Conservation (phyloP, 2,113 vertebrate species). For the Hoplias malabaricus region DNA sequence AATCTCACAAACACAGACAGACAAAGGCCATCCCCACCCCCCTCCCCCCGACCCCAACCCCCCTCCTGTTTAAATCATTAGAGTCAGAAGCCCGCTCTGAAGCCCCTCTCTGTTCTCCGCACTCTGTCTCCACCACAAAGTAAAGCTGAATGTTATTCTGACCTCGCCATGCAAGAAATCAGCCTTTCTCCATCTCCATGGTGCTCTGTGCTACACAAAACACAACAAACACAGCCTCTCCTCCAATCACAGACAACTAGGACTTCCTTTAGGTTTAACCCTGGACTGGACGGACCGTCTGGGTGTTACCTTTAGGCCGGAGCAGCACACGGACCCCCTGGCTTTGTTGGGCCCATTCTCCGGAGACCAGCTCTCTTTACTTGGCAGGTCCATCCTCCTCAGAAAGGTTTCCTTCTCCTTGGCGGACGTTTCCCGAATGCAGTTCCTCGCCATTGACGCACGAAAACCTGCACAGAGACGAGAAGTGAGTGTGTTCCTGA, state of each 20-base stretch:
- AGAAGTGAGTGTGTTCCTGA: neutral
- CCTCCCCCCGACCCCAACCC: too few relatives aligned
- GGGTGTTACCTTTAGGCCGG: slow-evolving; percentile 69
- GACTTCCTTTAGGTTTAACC: neutral
- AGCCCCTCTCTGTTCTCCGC: slow-evolving; percentile 41
- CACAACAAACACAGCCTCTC: neutral
- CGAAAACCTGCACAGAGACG: slow-evolving; percentile 53
- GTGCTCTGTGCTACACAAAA: neutral
- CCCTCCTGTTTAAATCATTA: slow-evolving; percentile 30
- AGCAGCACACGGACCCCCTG: slow-evolving; percentile 55
- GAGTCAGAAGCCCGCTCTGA: slow-evolving; percentile 18
- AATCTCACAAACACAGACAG: neutral
- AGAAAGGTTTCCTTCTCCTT: slow-evolving; percentile 36
- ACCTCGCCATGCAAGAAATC: slow-evolving; percentile 7
- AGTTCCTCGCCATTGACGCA: slow-evolving; percentile 50
- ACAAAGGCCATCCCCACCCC: too few relatives aligned
- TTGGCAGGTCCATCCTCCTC: slow-evolving; percentile 58
- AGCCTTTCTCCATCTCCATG: neutral
- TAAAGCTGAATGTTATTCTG: slow-evolving; percentile 37
- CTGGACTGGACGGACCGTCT: neutral
- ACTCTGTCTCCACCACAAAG: slow-evolving; percentile 10
- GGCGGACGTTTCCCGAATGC: slow-evolving; percentile 28
- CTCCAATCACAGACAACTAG: neutral
- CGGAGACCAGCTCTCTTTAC: slow-evolving; percentile 52
- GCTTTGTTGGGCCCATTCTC: slow-evolving; percentile 45